Evolutionary conservation across 2,113 vertebrate genomes (phyloP), one percentile per base, ranked within the genome.

Genomic region (Gnathonemus echidnorhynchus): DNA sequence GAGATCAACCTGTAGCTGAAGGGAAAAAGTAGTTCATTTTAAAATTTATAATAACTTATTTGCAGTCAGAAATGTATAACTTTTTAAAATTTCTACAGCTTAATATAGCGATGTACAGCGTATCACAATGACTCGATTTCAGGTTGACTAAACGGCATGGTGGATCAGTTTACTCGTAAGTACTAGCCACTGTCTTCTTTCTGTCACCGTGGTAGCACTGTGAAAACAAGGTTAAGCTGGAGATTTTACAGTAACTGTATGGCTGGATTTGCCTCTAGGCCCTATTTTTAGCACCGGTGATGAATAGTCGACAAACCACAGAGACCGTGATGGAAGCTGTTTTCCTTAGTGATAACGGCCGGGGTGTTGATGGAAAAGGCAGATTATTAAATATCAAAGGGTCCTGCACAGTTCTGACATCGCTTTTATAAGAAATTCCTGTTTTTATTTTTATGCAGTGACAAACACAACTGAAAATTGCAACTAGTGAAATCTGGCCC

Each of bases 391-490:
- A 89, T 50, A 87, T 80, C 74, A 53, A 50, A 53, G 24, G 31
- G 86, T 58, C 86, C 52, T 21, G 31, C 86, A 13, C 15, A 52
- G 70, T 17, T 50, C 88, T 74, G 62, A 15, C 45, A 74, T 27
- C 35, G 13, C 17, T 89, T 45, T 89, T 80, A 77, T 77, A 80
- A 50, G 48, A 89, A 89, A 74, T 17, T n/a, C 74, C 52, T 84
- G 52, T 84, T 52, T 24, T 89, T 89, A 49, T 45, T 80, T 24
- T 89, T 89, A 89, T 84, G 19, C 56, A 88, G 19, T 89, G 88
- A 83, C 50, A 89, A 84, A 49, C 88, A 89, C 88, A 89, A 89
- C n/a, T 89, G 88, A 80, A 89, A 83, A 89, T 13, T 49, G 15
- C 48, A 83, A 89, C 48, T 83, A 83, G 48, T 74, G 31, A 89